Base-by-base conservation (phyloP, 2,113 vertebrate species). In the Syngnathus typhle region DNA sequence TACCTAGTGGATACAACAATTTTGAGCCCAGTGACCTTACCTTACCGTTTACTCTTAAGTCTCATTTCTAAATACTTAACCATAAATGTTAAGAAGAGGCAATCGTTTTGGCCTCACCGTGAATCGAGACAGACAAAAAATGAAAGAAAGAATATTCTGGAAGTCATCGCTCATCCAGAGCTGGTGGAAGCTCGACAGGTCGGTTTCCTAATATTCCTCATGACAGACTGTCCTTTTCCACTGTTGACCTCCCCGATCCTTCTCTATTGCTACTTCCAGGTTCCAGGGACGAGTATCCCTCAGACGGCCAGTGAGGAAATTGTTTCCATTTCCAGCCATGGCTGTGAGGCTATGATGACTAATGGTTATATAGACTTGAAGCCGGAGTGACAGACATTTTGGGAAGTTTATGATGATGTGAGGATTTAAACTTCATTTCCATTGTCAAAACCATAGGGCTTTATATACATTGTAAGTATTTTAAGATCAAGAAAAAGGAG, bases 221-320 rank as follows among this genome's bases (percentile, higher is more conserved):
- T 89, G 89, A 91, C 89, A 91, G 84, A 88, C 82, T 88, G 89
- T 89, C 87, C 84, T 76, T 83, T 91, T 84, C 75, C 79, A 76
- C 68, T 72, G 82, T 74, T 82, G 75, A 74, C 81, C 79, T 77
- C 23, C 36, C 82, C 82, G 82, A 84, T 80, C 80, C 75, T 75
- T 78, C 76, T 79, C 80, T 73, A 85, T 86, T 80, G 37, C 60
- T 12, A 84, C 77, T 81, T 83, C 73, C 78, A 82, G 70, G 65
- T 60, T 70, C 64, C 73, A 65, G 72, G 74, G 68, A 83, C 63
- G 69, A 81, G 69, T 70, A 70, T 72, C 68, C 69, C 52, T 71
- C 73, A 67, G 79, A 73, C 74, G 78, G 78, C 69, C 69, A 54
- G 65, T 68, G 39, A 74, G 60, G 55, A 75, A 74, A 85, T 65